Base-by-base conservation (phyloP, 2,797 vertebrate species). In the Crenichthys baileyi region DNA sequence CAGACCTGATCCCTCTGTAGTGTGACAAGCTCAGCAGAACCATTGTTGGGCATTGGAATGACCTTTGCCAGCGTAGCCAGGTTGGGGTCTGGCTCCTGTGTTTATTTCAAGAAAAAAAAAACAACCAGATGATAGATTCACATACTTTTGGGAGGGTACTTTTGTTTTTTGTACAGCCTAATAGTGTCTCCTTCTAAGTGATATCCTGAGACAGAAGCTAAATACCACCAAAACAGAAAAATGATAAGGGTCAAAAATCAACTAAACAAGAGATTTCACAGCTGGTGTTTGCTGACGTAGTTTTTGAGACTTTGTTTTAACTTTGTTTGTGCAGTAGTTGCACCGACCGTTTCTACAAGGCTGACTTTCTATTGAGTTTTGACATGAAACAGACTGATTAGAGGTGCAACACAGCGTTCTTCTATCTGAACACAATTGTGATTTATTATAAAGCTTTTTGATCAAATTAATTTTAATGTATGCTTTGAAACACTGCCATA, bases 41-140 rank as follows among this genome's bases (percentile, higher is more conserved):
- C 98, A 0, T 99, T 99, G 89, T 99, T 99, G 3, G 98, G 97
- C 2, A 96, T 98, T 0, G 98, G 98, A 73, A 99, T 95, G 15
- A 99, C 97, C 91, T 99, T 99, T 51, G 97, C 97, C 68, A 98
- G 89, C 0, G 95, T 97, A 3, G 96, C 98, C 90, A 96, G 98
- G 50, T 84, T 90, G 72, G 97, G 94, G 75, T 96, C 94, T 0
- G 96, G 95, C 24, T 98, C 97, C 98, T 99, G 94, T 80, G 72
- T 44, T 61, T 7, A 71, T 16, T 26, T 8, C 48, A 70, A 20
- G 9, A 48, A 5, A 48, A 70, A 48, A 7, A 48, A 84, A 70
- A 82, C 50, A n/a, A 86, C 83, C 79, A 92, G 70, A 79, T 86
- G 84, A 89, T 80, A 84, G 73, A 81, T 82, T 90, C 75, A 82